These are phyloP conservation scores for Gambelia wislizenii DNA, from an alignment of 2,797 vertebrate genomes.

Conservation along the genomic window DNA sequence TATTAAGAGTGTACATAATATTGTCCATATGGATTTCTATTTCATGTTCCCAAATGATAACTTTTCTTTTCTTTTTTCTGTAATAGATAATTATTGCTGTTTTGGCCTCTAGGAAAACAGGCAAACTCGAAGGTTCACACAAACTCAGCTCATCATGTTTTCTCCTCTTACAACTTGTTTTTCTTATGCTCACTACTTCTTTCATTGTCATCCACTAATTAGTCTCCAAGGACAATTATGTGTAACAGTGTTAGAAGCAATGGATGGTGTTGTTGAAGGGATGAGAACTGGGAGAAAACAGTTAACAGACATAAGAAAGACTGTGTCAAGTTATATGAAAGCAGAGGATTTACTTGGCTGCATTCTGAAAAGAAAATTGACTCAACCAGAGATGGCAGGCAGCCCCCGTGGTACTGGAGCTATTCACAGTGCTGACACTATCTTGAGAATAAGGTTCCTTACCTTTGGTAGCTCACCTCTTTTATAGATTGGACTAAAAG, in stretches of 20 bases:
- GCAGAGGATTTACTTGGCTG: not conserved
- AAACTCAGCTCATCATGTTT: constrained; percentile 8
- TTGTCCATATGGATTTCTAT: not conserved
- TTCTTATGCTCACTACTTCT: constrained; percentile 1
- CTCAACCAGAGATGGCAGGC: not conserved
- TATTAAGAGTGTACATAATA: not conserved
- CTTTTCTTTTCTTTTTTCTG: not conserved
- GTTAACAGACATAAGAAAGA: not conserved
- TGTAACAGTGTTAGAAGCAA: not conserved
- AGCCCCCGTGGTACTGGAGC: too few relatives aligned
- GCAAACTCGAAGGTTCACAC: not conserved
- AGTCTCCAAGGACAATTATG: constrained; percentile 28
- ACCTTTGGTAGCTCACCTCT: too few relatives aligned
- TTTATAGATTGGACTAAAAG: too few relatives aligned
- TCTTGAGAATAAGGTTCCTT: too few relatives aligned
- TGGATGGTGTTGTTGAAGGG: not conserved
- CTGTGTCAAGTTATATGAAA: not conserved
- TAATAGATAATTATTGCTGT: not conserved
- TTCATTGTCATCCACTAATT: constrained; percentile 28
- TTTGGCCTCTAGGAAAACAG: constrained; percentile 3
- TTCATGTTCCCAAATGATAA: not conserved
- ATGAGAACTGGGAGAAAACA: not conserved
- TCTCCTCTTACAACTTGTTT: constrained; percentile 14
- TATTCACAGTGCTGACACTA: too few relatives aligned
- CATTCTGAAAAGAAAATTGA: not conserved